Percentiles rank a stretch among this genome's conserved stretches.
Evolutionary conservation across 35 echinoderm and acorn worm species (phyloP).

Genomic region (Heliocidaris tuberculata): DNA sequence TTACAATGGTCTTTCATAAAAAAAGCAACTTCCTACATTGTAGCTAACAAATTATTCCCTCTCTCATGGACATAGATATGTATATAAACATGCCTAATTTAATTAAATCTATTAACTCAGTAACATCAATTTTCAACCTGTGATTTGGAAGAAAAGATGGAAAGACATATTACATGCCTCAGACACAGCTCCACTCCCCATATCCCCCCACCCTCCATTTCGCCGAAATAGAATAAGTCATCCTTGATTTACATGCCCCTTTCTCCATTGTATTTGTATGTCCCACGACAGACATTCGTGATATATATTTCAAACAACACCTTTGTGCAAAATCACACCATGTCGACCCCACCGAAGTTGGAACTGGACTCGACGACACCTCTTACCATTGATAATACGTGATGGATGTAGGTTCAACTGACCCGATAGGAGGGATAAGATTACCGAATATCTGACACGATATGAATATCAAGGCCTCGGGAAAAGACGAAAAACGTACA

Average conservation of each 20-base stretch:
- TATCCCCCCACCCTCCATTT: too few relatives aligned
- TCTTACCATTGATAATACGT: not conserved
- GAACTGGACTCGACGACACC: not conserved
- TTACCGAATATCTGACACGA: constrained; percentile 33
- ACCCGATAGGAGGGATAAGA: constrained; percentile 14
- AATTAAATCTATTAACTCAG: too few relatives aligned
- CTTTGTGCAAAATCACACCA: not conserved
- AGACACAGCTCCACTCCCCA: too few relatives aligned
- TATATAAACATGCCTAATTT: too few relatives aligned
- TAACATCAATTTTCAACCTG: too few relatives aligned
- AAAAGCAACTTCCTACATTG: too few relatives aligned
- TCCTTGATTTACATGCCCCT: not conserved
- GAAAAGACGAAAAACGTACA: not conserved
- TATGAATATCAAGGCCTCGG: constrained; percentile 31
- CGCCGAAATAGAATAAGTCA: not conserved
- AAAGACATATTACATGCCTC: too few relatives aligned
- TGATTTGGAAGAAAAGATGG: too few relatives aligned
- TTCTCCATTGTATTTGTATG: not conserved
- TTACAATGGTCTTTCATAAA: too few relatives aligned
- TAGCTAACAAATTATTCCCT: too few relatives aligned
- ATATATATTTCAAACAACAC: not conserved
- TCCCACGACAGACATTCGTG: not conserved
- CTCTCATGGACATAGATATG: too few relatives aligned
- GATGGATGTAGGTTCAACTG: constrained; percentile 18
- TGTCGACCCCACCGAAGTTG: not conserved